Evolutionary conservation across 1,140 invertebrate species (phyloP).

Genomic region (Paralvinella palmiformis): DNA sequence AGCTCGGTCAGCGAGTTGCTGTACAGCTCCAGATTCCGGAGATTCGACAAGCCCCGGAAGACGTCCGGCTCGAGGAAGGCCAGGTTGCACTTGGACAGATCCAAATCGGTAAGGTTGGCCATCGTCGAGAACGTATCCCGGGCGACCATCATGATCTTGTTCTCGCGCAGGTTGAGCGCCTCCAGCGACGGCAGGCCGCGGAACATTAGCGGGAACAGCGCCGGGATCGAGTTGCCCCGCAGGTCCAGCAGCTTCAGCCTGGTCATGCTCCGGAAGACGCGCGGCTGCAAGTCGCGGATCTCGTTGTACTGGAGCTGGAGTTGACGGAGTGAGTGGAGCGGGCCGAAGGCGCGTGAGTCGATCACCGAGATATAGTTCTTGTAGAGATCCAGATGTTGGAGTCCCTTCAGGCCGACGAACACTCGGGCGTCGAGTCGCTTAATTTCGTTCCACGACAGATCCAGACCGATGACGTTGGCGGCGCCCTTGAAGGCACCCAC

Average conservation of each 20-base stretch:
- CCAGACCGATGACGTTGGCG: not conserved
- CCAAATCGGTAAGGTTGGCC: constrained; percentile 8
- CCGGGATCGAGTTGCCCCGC: constrained; percentile 15
- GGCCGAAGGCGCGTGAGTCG: constrained; percentile 10
- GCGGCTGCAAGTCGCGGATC: constrained; percentile 13
- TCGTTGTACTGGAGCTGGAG: constrained; percentile 13
- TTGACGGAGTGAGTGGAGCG: constrained; percentile 8
- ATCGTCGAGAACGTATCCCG: constrained; percentile 10
- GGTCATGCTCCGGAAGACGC: constrained; percentile 1
- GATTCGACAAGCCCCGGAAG: too few species aligned
- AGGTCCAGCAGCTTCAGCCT: constrained; percentile 16
- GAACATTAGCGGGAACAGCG: constrained; percentile 20
- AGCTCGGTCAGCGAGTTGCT: not conserved
- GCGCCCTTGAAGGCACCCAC: constrained; percentile 11
- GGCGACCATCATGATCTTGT: constrained; percentile 14
- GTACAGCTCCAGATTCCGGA: too few species aligned
- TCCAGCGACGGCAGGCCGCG: constrained; percentile 9
- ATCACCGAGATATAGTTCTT: constrained; percentile 8
- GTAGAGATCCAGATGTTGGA: not conserved
- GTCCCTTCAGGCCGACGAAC: constrained; percentile 3
- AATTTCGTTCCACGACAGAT: constrained; percentile 10
- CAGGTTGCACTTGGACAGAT: constrained; percentile 12
- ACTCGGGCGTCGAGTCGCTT: not conserved
- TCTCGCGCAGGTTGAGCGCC: constrained; percentile 8
- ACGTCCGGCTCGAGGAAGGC: too few species aligned